These are phyloP conservation scores for Chrysochloris asiatica DNA, from an alignment of 2,113 vertebrate species.

Conservation along the genomic window DNA sequence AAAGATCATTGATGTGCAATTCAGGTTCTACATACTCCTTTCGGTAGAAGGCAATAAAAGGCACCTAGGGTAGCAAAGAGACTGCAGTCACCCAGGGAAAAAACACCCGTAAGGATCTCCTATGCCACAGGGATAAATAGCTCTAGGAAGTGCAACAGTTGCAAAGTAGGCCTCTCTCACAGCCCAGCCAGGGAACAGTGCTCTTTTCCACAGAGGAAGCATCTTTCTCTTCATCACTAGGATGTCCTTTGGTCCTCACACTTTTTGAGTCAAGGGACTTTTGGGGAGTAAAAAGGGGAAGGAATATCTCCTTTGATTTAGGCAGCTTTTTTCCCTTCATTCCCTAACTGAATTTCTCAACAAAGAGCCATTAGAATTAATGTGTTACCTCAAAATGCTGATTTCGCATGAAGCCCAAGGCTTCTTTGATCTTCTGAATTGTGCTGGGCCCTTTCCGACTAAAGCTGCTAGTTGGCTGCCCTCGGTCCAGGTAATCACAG, in stretches of 20 bases:
- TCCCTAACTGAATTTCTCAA: background rate
- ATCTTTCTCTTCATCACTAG: background rate
- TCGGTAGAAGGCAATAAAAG: slow-evolving; percentile 99
- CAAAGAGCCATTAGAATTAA: background rate
- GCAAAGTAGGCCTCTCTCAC: background rate
- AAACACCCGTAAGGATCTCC: background rate
- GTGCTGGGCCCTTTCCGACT: slow-evolving; percentile 97
- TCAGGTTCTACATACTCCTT: slow-evolving; percentile 99
- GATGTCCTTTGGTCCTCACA: background rate
- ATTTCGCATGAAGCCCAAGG: slow-evolving; percentile 98
- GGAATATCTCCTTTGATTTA: background rate
- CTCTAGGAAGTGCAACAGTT: background rate
- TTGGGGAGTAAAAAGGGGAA: background rate
- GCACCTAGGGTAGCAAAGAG: slow-evolving; percentile 88
- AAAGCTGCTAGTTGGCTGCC: slow-evolving; percentile 92
- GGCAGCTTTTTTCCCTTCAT: background rate
- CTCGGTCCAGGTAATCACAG: slow-evolving; percentile 95
- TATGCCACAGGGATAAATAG: background rate
- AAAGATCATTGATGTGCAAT: slow-evolving; percentile 96
- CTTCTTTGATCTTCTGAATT: slow-evolving; percentile 98
- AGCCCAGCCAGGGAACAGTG: background rate
- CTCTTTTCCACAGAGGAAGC: background rate
- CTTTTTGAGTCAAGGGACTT: slow-evolving; percentile 13
- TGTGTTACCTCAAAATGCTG: slow-evolving; percentile 96
- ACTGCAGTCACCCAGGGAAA: slow-evolving; percentile 25